phyloP scores from a whole-genome alignment of 2,888 invertebrate genomes.

The Anticlea derivata region DNA sequence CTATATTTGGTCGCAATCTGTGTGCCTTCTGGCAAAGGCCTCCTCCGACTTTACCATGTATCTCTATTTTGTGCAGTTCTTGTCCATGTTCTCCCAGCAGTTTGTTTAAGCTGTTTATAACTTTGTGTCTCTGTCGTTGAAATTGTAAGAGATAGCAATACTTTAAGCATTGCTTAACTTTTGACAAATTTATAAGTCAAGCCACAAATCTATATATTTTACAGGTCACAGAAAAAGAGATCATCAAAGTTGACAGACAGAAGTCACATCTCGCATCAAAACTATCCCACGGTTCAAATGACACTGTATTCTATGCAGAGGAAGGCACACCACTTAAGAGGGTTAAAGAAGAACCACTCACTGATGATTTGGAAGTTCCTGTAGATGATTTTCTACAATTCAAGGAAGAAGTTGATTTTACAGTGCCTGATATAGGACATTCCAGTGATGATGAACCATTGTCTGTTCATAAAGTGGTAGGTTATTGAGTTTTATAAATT shows the following conservation, averaged over 20 bases:
- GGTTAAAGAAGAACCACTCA: conserved; percentile 45
- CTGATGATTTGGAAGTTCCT: conserved; percentile 13
- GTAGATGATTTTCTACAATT: conserved; percentile 33
- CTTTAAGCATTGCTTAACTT: too few relatives aligned
- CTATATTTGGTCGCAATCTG: too few relatives aligned
- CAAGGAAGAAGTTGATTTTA: conserved; percentile 53
- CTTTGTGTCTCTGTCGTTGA: too few relatives aligned
- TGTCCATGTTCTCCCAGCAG: too few relatives aligned
- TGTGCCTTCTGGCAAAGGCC: too few relatives aligned
- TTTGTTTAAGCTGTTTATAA: too few relatives aligned
- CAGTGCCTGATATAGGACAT: not conserved
- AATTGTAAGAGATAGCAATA: too few relatives aligned
- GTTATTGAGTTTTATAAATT: not conserved
- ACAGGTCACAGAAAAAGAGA: conserved; percentile 48
- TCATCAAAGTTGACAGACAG: conserved; percentile 50
- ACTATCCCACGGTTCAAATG: conserved; percentile 28
- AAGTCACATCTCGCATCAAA: conserved; percentile 44
- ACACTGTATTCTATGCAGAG: conserved; percentile 19
- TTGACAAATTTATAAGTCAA: too few relatives aligned
- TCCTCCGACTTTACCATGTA: too few relatives aligned
- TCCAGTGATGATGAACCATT: conserved; percentile 62
- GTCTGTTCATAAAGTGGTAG: conserved; percentile 49
- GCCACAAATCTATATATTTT: too few relatives aligned
- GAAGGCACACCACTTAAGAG: conserved; percentile 18
- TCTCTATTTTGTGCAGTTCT: too few relatives aligned